phyloP scores from a whole-genome alignment of 2,113 vertebrate species.

The Oceanites oceanicus region DNA sequence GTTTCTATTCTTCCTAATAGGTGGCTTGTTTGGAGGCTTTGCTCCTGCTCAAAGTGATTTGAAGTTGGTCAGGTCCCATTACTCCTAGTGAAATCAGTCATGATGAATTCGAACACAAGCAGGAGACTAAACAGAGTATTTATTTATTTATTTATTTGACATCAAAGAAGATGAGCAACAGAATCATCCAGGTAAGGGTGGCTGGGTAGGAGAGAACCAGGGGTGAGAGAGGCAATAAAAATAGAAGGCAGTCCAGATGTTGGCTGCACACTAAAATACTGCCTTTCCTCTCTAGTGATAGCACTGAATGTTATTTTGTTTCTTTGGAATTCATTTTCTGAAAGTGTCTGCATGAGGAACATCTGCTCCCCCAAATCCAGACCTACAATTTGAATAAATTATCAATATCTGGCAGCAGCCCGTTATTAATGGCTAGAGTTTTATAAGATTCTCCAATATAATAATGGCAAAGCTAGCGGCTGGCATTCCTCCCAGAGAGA shows the following conservation, averaged over 20 bases:
- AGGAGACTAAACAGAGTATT: neutral
- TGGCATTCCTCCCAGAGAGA: conserved; percentile 63
- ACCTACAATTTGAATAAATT: conserved; percentile 83
- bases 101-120: neutral
- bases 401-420: conserved; percentile 73
- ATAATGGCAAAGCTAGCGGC: conserved; percentile 59
- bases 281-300: conserved; percentile 1
- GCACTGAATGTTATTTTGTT: conserved; percentile 50
- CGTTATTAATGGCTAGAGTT: conserved; percentile 77
- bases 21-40: neutral
- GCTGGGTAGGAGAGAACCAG: neutral
- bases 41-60: neutral
- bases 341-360: conserved; percentile 74
- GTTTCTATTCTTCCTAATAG: neutral
- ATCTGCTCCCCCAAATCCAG: conserved; percentile 78
- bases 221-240: neutral
- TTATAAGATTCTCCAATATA: conserved; percentile 77
- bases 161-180: neutral
- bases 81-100: neutral
- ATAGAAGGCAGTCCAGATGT: conserved; percentile 18
- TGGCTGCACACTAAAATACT: neutral
- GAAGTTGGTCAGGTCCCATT: neutral
- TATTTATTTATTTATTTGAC: neutral
- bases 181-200: neutral
- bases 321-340: conserved; percentile 70